These are phyloP conservation scores for Polylopha cassiicola DNA, from an alignment of 2,888 invertebrate species.

Conservation along the genomic window DNA sequence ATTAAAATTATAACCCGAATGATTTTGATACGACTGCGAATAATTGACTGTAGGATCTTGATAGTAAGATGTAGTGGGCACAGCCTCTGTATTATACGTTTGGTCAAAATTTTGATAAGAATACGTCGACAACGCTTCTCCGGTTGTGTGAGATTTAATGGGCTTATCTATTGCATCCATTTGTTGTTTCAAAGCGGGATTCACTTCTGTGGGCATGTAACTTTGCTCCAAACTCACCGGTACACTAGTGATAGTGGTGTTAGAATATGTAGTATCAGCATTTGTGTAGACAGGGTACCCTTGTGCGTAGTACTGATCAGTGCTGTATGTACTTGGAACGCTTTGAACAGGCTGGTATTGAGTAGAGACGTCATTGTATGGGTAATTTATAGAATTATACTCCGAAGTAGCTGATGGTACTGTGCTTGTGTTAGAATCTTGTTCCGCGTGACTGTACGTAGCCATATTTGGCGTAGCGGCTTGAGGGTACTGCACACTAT, in stretches of 20 bases:
- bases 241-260: conserved; percentile 35
- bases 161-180: conserved; percentile 59
- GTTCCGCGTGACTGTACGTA: conserved; percentile 52
- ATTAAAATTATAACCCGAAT: conserved; percentile 80
- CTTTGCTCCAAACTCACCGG: conserved; percentile 33
- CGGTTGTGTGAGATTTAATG: conserved; percentile 65
- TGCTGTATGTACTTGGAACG: conserved; percentile 29
- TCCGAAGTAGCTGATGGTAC: conserved; percentile 46
- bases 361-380: conserved; percentile 39
- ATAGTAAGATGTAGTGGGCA: conserved; percentile 35
- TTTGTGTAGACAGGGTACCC: conserved; percentile 49
- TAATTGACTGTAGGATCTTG: conserved; percentile 39
- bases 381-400: conserved; percentile 46
- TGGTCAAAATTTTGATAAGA: conserved; percentile 33
- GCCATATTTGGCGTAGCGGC: conserved; percentile 47
- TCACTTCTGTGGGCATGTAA: conserved; percentile 29
- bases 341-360: conserved; percentile 28
- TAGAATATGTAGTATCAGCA: conserved; percentile 40
- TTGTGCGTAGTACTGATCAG: conserved; percentile 47
- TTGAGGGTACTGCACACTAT: conserved; percentile 57
- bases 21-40: conserved; percentile 63
- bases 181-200: conserved; percentile 44
- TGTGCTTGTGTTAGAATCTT: conserved; percentile 45
- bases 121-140: conserved; percentile 46
- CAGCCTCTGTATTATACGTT: conserved; percentile 27